Percentiles rank a stretch among this genome's conserved stretches.
These are phyloP conservation scores for Percopsis transmontana DNA, from an alignment of 2,113 vertebrate genomes.

Conservation along the genomic window DNA sequence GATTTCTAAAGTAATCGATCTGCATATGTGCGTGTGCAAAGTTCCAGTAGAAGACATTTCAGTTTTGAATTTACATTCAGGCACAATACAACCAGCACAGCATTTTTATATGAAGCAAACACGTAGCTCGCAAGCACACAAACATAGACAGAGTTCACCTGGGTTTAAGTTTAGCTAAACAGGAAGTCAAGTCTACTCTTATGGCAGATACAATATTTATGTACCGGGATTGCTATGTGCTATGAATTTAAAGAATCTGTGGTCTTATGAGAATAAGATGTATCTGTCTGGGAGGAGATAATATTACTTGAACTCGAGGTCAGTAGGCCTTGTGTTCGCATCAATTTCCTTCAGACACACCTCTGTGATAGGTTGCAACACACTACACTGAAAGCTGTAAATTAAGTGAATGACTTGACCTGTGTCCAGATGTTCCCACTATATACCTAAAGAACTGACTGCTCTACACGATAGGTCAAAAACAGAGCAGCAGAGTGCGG, in stretches of 20 bases:
- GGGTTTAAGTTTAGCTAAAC: constrained; percentile 28
- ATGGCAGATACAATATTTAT: constrained; percentile 62
- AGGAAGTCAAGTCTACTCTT: constrained; percentile 52
- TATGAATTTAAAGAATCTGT: constrained; percentile 61
- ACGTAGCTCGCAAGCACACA: neutral
- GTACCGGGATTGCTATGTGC: constrained; percentile 45
- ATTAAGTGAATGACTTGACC: constrained; percentile 36
- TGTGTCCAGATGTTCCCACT: constrained; percentile 19
- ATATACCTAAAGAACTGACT: constrained; percentile 9
- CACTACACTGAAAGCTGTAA: constrained; percentile 3
- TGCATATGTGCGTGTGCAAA: too few relatives aligned
- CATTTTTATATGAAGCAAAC: neutral
- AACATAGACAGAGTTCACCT: constrained; percentile 39
- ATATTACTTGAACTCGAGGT: constrained; percentile 50
- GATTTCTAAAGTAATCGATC: too few relatives aligned
- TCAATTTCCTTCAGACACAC: constrained; percentile 21
- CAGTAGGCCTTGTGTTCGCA: constrained; percentile 16
- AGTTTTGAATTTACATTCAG: too few relatives aligned
- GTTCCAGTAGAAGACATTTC: too few relatives aligned
- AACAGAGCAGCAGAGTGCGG: constrained; percentile 16
- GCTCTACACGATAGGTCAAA: constrained; percentile 19
- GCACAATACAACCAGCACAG: too few relatives aligned
- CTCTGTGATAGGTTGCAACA: constrained; percentile 14
- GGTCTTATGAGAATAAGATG: constrained; percentile 46
- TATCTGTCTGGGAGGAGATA: constrained; percentile 26